Base-by-base conservation (phyloP, 1,140 invertebrate species). In the Diorhabda sublineata region DNA sequence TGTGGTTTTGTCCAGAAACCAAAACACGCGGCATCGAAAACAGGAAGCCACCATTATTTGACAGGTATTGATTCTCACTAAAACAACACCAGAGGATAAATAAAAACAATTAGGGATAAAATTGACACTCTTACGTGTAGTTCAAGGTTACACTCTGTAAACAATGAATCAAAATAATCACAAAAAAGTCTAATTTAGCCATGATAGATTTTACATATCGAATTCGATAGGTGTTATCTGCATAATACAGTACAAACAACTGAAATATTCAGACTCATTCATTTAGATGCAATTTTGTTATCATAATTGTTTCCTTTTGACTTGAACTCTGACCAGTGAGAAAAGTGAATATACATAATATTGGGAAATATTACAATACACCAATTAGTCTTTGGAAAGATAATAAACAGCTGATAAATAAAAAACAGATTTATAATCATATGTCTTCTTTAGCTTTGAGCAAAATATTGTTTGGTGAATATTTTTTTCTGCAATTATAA, bases 1-100 rank as follows among this genome's bases (percentile, higher is more conserved):
- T 75, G 69, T 78, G 74, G 66, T 79, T 79, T 72, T 66, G 71
- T 41, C 77, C 77, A 41, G 77, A 72, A 7, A 72, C 60, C 5
- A 80, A 47, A 11, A 69, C 70, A 61, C 71, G 74, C 9, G 77
- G 75, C 66, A 74, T 72, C 41, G 71, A 73, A 58, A 77, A 71
- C 9, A 78, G 43, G 61, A 76, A 78, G 44, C 76, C 75, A 6
- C 56, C 58, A 58, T 66, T 56, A 56, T 64, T 61, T 52, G 45
- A 41, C 4, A n/a, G 5, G 56, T 56, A 64, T 42, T 64, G 63
- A 9, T 64, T 64, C 43, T 56, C 45, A 57, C 63, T 64, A 45
- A 42, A 64, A 64, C 6, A 42, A n/a, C 47, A 52, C 47, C 6
- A 6, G 4, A 52, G n/a, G 6, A 52, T 3, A 4, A 3, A 52